A percentile compares a stretch with the other conserved stretches of the same genome.
Conservation (phyloP, 2,888 invertebrate species). For the Napeogenes inachia region DNA sequence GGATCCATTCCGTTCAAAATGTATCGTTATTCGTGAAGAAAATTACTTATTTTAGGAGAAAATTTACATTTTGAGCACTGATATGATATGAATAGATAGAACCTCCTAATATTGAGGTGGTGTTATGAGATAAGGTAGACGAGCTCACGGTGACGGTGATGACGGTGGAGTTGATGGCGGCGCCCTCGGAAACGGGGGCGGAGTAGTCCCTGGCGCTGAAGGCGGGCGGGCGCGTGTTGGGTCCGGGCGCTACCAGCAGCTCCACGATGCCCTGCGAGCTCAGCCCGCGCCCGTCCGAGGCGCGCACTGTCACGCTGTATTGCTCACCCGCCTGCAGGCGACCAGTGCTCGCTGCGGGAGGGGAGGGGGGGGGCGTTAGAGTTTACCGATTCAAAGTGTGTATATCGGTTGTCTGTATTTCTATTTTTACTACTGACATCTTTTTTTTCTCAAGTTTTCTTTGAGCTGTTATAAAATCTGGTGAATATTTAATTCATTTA, state of each 20-base stretch:
- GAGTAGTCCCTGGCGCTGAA: constrained; percentile 90
- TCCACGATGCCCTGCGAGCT: constrained; percentile 92
- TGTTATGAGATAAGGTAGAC: not conserved
- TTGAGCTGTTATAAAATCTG: no score
- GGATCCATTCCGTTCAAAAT: no score
- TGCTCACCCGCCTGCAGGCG: constrained; percentile 91
- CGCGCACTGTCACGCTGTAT: constrained; percentile 91
- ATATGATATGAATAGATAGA: no score
- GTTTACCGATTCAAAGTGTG: no score
- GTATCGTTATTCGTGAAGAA: no score
- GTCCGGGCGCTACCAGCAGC: constrained; percentile 89
- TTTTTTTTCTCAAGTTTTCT: no score
- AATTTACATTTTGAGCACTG: no score
- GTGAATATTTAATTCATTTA: no score
- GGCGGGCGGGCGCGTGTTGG: constrained; percentile 87
- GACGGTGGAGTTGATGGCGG: constrained; percentile 90
- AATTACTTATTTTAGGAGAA: no score
- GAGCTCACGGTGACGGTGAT: constrained; percentile 82
- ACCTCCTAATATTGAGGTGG: no score
- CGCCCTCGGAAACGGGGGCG: constrained; percentile 92
- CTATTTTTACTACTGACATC: no score
- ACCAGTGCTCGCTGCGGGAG: constrained; percentile 82
- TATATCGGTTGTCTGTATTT: no score
- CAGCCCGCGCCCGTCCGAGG: constrained; percentile 87
- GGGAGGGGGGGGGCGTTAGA: constrained; percentile 27